phyloP scores from a whole-genome alignment of 2,113 vertebrate species.

The Triplophysa dalaica region DNA sequence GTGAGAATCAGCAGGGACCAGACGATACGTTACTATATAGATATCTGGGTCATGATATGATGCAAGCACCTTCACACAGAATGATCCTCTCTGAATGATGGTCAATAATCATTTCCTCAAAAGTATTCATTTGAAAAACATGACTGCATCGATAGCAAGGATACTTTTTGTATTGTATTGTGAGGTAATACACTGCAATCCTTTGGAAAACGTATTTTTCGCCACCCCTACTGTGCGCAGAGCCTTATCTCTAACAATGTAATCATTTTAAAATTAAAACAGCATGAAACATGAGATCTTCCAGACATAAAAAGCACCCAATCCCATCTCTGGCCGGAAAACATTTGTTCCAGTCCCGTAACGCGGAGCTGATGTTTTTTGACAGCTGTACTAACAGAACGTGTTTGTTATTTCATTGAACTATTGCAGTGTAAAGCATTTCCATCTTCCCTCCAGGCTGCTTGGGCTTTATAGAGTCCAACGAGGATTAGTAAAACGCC shows the following conservation, averaged over 20 bases:
- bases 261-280: slow-evolving; percentile 40
- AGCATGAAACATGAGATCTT: background rate
- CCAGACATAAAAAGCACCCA: background rate
- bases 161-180: no score
- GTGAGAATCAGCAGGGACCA: no score
- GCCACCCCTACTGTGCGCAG: background rate
- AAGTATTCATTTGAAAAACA: no score
- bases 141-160: no score
- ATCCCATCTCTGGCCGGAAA: background rate
- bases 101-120: no score
- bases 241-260: slow-evolving; percentile 39
- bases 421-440: slow-evolving; percentile 31
- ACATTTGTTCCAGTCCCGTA: background rate
- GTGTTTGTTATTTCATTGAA: slow-evolving; percentile 33
- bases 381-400: slow-evolving; percentile 31
- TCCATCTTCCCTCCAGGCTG: background rate
- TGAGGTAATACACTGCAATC: no score
- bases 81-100: no score
- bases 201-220: no score
- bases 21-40: background rate
- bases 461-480: slow-evolving; percentile 24
- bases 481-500: slow-evolving; percentile 50
- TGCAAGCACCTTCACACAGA: background rate
- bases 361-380: background rate
- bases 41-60: background rate